phyloP scores from a whole-genome alignment of 2,113 vertebrate species.

The Podocnemis expansa region DNA sequence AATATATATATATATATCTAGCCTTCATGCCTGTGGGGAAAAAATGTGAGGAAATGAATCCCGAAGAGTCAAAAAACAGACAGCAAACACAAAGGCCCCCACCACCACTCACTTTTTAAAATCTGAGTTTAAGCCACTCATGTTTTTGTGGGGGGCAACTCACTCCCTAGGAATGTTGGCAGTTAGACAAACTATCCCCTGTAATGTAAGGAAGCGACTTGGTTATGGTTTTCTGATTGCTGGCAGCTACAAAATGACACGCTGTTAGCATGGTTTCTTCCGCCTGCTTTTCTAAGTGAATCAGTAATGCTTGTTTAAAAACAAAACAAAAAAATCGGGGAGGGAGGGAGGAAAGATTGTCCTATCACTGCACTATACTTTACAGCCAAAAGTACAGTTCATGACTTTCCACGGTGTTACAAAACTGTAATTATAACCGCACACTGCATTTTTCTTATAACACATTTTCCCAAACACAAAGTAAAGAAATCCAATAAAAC shows the following conservation, averaged over 20 bases:
- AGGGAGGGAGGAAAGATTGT: too few relatives aligned
- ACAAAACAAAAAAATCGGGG: too few relatives aligned
- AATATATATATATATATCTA: too few relatives aligned
- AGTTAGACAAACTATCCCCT: neutral
- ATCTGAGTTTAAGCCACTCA: neutral
- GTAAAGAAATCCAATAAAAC: conserved; percentile 70
- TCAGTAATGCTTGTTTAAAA: neutral
- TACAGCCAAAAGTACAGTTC: neutral
- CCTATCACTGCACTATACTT: neutral
- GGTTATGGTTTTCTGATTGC: conserved; percentile 5
- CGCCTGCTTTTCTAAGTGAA: conserved; percentile 42
- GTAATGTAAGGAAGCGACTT: conserved; percentile 5
- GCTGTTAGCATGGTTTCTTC: neutral
- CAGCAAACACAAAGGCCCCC: neutral
- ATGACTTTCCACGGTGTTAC: neutral
- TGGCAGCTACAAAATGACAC: neutral
- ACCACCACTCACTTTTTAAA: neutral
- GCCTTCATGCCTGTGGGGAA: neutral
- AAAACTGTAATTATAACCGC: conserved; percentile 55
- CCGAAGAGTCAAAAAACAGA: neutral
- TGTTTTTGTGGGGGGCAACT: neutral
- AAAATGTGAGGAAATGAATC: neutral
- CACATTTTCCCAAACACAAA: neutral
- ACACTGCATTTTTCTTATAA: conserved; percentile 4
- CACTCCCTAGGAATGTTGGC: neutral